Base-by-base conservation (phyloP, 2,797 vertebrate species). In the Typhlichthys eigenmanni region DNA sequence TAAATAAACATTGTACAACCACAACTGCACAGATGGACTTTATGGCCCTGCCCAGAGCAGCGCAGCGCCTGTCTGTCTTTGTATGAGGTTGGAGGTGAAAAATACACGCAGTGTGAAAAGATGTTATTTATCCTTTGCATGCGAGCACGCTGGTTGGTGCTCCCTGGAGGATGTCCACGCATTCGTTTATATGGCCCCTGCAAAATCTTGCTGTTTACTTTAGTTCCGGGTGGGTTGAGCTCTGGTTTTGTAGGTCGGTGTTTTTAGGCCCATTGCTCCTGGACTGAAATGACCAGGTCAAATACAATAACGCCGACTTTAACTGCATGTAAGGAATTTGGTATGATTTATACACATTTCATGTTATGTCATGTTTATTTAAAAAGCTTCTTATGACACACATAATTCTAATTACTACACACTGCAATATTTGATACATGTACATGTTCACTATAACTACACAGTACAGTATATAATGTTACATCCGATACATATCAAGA, bases 111-210 rank as follows among this genome's bases (percentile, higher is more conserved):
- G 72, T 74, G 58, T 70, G 81, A 84, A 82, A 76, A 79, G 66
- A 81, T 14, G 50, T 72, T 45, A 78, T 45, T 76, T 84, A 89
- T 86, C 81, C 66, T 88, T 91, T 89, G 85, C 88, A 74, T 78
- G 72, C 58, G 0, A 47, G 32, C 61, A 29, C 6, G 51, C 55
- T 32, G 68, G 62, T 69, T 76, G 67, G 66, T 66, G 61, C 66
- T 83, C 79, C 79, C 83, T 10, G 34, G 70, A 79, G 82, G 74
- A 85, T 19, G 62, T 53, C 47, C 54, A 19, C 56, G 46, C 47
- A 47, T 68, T 64, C 14, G 65, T 75, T 85, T 79, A 76, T 66
- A 67, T 0, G 62, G 80, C 74, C 82, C 76, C 13, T n/a, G 47
- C 68, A 84, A 79, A 71, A 80, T 62, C 68, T 69, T 73, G 72